Conservation (phyloP, 2,888 invertebrate genomes). For the Eupsilia transversa region DNA sequence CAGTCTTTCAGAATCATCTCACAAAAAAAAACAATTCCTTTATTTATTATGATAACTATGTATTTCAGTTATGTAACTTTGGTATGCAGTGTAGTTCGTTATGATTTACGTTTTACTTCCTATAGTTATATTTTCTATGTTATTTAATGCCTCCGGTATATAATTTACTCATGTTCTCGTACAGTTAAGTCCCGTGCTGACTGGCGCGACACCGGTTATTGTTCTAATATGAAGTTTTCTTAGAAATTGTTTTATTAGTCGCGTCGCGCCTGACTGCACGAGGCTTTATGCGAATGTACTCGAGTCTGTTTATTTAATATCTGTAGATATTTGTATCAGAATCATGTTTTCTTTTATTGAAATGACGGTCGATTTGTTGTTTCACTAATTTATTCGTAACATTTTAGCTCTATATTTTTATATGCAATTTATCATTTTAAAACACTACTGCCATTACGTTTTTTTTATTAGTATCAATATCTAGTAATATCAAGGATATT, state of each 20-base stretch:
- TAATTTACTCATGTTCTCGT: constrained; percentile 19
- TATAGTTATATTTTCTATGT: constrained; percentile 32
- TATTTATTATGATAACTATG: neutral
- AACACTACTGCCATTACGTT: neutral
- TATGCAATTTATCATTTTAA: neutral
- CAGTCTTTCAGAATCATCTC: neutral
- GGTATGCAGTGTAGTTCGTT: constrained; percentile 2
- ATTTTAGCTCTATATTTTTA: neutral
- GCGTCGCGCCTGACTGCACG: no score
- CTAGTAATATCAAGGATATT: constrained; percentile 6
- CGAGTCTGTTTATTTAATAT: constrained; percentile 4
- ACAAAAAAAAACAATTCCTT: neutral
- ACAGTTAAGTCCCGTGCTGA: no score
- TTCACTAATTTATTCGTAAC: neutral
- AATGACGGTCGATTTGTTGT: neutral
- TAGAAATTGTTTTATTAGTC: no score
- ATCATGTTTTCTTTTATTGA: neutral
- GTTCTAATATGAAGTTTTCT: no score
- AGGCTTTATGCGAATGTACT: constrained; percentile 36
- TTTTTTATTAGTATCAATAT: neutral
- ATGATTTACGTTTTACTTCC: constrained; percentile 36
- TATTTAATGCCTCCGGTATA: constrained; percentile 34
- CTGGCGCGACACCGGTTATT: no score
- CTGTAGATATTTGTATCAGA: constrained; percentile 6
- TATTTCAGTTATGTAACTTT: constrained; percentile 22